A percentile compares a stretch with the other conserved stretches of the same genome.
These are phyloP conservation scores for Lasioglossum pauxillum DNA, from an alignment of 2,888 invertebrate genomes.

Conservation along the genomic window DNA sequence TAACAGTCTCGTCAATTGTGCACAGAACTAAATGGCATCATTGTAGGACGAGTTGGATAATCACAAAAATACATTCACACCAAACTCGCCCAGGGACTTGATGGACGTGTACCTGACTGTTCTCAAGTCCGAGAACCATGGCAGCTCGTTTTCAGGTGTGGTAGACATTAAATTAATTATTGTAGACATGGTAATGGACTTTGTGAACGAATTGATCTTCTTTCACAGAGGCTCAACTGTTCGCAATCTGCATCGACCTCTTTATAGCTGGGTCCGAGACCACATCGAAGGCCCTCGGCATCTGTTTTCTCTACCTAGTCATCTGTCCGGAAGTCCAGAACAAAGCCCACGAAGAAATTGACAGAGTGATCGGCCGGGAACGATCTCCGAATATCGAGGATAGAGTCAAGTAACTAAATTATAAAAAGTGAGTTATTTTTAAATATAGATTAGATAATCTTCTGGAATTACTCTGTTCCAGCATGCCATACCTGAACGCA, in stretches of 20 bases:
- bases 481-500: constrained; percentile 93
- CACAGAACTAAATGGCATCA: background rate
- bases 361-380: constrained; percentile 89
- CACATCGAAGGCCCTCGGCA: constrained; percentile 91
- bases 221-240: constrained; percentile 88
- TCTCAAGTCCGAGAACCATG: constrained; percentile 87
- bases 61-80: constrained; percentile 89
- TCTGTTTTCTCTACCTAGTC: constrained; percentile 91
- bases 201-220: background rate
- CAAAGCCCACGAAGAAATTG: constrained; percentile 92
- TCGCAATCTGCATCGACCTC: constrained; percentile 93
- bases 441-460: background rate
- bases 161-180: background rate
- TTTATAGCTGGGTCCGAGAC: constrained; percentile 96
- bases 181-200: background rate
- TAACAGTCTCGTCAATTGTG: background rate
- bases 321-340: constrained; percentile 90
- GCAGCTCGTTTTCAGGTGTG: constrained; percentile 84
- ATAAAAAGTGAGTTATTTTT: background rate
- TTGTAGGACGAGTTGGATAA: constrained; percentile 88
- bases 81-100: constrained; percentile 89
- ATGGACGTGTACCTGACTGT: constrained; percentile 93
- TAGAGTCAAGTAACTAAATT: constrained; percentile 86
- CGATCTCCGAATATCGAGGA: constrained; percentile 90
- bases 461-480: constrained; percentile 80